phyloP scores from a whole-genome alignment of 2,113 vertebrate genomes.

The Myrmecobius fasciatus region DNA sequence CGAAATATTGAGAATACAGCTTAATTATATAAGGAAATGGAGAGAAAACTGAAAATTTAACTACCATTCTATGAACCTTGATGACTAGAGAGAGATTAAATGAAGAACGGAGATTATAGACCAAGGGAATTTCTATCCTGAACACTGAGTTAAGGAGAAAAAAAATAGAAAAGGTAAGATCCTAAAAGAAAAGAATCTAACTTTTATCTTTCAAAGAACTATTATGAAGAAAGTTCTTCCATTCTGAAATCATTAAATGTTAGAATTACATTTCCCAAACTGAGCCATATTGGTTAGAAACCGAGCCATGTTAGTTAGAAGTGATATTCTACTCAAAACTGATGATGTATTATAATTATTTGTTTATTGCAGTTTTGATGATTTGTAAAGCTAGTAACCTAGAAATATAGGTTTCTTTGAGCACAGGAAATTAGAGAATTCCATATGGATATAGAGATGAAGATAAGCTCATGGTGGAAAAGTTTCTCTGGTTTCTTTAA shows the following conservation, averaged over 20 bases:
- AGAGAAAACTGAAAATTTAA: no score
- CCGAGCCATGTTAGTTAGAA: no score
- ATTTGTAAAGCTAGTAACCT: background rate
- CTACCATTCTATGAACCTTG: no score
- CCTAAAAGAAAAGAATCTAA: background rate
- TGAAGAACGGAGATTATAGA: no score
- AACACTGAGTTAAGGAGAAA: background rate
- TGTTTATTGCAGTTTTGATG: background rate
- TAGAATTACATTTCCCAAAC: background rate
- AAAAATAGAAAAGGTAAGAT: background rate
- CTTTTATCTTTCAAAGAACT: background rate
- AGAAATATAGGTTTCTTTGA: background rate
- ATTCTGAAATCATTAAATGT: background rate
- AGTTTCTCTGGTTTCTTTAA: background rate
- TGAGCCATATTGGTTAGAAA: no score
- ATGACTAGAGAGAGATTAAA: no score
- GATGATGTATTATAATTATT: no score
- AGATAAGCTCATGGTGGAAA: background rate
- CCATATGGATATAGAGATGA: background rate
- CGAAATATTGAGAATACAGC: no score
- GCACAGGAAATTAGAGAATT: background rate
- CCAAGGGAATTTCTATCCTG: no score
- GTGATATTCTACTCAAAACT: no score
- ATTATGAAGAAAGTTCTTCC: background rate
- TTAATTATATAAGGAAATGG: no score